These are phyloP conservation scores for Xenops minutus DNA, from an alignment of 2,797 vertebrate species.

Conservation along the genomic window DNA sequence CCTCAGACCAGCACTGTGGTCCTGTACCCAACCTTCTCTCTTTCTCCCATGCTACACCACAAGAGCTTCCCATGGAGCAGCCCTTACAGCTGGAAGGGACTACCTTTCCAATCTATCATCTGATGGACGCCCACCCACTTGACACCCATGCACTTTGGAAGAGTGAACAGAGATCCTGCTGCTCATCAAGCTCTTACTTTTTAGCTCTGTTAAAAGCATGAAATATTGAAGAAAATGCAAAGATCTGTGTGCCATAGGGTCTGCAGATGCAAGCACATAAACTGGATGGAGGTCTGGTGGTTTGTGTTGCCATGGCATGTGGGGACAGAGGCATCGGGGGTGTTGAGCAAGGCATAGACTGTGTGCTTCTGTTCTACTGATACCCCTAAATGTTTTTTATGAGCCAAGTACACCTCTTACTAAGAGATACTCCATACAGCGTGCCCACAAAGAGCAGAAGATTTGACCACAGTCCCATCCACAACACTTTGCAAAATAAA, in stretches of 20 bases:
- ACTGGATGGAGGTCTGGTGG: background rate
- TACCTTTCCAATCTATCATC: background rate
- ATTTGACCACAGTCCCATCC: background rate
- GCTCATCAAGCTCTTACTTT: background rate
- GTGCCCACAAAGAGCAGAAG: background rate
- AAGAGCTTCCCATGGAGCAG: background rate
- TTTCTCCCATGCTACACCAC: background rate
- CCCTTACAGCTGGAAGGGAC: background rate
- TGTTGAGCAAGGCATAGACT: background rate
- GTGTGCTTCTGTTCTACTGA: background rate
- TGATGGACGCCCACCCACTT: rapidly evolving
- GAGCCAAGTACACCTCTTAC: background rate
- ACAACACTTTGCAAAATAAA: background rate
- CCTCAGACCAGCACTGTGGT: rapidly evolving
- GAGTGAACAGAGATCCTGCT: background rate
- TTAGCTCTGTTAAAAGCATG: background rate
- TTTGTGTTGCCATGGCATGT: background rate
- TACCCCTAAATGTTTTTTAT: background rate
- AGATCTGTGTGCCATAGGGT: background rate
- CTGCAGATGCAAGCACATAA: background rate
- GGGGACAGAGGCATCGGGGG: background rate
- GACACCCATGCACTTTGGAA: background rate
- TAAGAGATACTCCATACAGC: background rate
- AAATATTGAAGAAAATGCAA: background rate
- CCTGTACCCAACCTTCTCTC: background rate